Conservation (phyloP, 2,888 invertebrate genomes). For the Ormyrus nitidulus region DNA sequence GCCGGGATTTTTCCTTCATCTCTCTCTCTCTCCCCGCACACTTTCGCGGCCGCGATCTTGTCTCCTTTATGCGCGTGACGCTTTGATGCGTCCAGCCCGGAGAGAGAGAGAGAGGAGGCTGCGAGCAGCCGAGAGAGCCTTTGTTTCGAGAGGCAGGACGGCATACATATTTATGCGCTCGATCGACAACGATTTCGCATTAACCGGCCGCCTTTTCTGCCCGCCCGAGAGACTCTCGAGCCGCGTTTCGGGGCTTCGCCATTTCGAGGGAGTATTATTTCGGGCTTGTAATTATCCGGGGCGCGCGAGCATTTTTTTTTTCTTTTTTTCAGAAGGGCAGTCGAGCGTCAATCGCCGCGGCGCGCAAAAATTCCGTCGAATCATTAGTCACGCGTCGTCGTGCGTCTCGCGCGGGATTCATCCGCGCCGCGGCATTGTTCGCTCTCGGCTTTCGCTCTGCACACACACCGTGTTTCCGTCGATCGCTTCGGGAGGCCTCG, state of each 20-base stretch:
- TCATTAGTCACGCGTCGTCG: slow-evolving; percentile 37
- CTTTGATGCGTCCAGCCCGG: slow-evolving; percentile 8
- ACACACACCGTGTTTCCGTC: no score
- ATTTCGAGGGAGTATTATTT: neutral
- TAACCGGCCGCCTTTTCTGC: slow-evolving; percentile 6
- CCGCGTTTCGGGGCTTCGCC: neutral
- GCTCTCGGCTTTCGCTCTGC: no score
- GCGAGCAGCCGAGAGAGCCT: neutral
- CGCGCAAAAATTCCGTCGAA: neutral
- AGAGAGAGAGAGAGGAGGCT: neutral
- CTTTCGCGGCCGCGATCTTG: slow-evolving; percentile 28
- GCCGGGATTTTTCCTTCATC: slow-evolving; percentile 36
- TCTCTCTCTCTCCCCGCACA: neutral
- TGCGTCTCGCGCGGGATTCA: slow-evolving; percentile 6
- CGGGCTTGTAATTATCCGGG: neutral
- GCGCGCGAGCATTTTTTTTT: no score
- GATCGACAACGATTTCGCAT: slow-evolving; percentile 52
- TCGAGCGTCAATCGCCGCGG: no score
- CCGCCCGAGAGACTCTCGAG: neutral
- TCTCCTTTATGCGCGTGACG: slow-evolving; percentile 36
- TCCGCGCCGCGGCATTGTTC: neutral
- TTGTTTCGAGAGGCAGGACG: neutral
- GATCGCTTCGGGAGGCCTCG: no score
- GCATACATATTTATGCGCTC: slow-evolving; percentile 42
- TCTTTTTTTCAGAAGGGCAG: no score